A percentile compares a stretch with the other conserved stretches of the same genome.
These are phyloP conservation scores for Nyctereutes procyonoides DNA, from an alignment of 2,113 vertebrate species.

Conservation along the genomic window DNA sequence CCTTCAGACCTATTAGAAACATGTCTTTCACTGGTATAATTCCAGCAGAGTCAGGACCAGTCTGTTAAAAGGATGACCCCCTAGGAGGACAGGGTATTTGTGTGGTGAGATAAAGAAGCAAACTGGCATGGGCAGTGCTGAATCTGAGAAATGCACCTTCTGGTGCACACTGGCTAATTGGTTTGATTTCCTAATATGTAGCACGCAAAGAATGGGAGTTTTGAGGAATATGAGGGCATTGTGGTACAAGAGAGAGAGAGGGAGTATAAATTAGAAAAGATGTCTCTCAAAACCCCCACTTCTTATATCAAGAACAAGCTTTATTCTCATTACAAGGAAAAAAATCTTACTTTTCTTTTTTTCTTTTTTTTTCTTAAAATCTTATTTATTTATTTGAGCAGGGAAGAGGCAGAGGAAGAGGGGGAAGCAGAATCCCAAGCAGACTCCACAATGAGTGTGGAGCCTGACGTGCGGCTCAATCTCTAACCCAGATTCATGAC, in stretches of 20 bases:
- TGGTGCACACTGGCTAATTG: not conserved
- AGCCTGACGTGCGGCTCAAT: not conserved
- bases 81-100: not conserved
- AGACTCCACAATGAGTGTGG: not conserved
- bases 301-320: not conserved
- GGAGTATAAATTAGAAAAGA: not conserved
- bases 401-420: not conserved
- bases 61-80: not conserved
- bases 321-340: not conserved
- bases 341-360: not conserved
- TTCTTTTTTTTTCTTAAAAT: not conserved
- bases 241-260: not conserved
- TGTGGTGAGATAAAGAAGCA: not conserved
- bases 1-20: not conserved
- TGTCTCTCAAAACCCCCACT: not conserved
- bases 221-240: not conserved
- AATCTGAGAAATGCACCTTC: not conserved
- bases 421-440: not conserved
- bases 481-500: not conserved
- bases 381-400: not conserved
- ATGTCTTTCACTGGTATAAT: not conserved
- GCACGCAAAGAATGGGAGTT: not conserved
- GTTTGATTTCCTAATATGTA: not conserved
- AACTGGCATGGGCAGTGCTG: not conserved
- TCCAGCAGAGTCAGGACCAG: not conserved